These are phyloP conservation scores for Sarcophaga variegata DNA, from an alignment of 2,888 invertebrate genomes.

Conservation along the genomic window DNA sequence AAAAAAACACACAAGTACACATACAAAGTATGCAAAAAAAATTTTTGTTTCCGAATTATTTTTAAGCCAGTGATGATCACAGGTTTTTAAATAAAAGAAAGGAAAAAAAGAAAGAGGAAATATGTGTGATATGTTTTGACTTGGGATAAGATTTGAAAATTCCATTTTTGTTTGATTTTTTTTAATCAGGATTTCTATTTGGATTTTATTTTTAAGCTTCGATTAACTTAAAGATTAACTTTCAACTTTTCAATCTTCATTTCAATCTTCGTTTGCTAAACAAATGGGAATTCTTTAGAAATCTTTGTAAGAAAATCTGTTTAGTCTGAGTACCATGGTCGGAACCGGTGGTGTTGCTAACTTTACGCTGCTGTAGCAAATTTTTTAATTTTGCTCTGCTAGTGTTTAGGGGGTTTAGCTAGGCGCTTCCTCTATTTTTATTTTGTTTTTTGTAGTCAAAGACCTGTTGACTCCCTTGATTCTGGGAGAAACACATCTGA, in stretches of 20 bases:
- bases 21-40: slow-evolving; percentile 16
- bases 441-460: too few relatives aligned
- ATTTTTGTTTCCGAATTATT: slow-evolving; percentile 21
- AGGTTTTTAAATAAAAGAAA: slow-evolving; percentile 20
- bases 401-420: too few relatives aligned
- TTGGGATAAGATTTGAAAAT: slow-evolving; percentile 69
- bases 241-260: slow-evolving; percentile 75
- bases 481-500: too few relatives aligned
- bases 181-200: slow-evolving; percentile 34
- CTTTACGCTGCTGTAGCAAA: too few relatives aligned
- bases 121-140: slow-evolving; percentile 77
- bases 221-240: slow-evolving; percentile 73
- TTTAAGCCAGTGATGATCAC: slow-evolving; percentile 25
- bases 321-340: too few relatives aligned
- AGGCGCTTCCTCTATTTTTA: too few relatives aligned
- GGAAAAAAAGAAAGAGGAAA: slow-evolving; percentile 62
- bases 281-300: too few relatives aligned
- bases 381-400: too few relatives aligned
- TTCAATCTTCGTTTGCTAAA: too few relatives aligned
- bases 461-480: too few relatives aligned
- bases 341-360: too few relatives aligned
- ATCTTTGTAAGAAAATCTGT: too few relatives aligned
- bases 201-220: slow-evolving; percentile 66
- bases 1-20: slow-evolving; percentile 1
- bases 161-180: slow-evolving; percentile 19